A percentile compares a stretch with the other conserved stretches of the same genome.
Evolutionary conservation across 2,797 vertebrate genomes (phyloP).

Genomic region (Characodon lateralis): DNA sequence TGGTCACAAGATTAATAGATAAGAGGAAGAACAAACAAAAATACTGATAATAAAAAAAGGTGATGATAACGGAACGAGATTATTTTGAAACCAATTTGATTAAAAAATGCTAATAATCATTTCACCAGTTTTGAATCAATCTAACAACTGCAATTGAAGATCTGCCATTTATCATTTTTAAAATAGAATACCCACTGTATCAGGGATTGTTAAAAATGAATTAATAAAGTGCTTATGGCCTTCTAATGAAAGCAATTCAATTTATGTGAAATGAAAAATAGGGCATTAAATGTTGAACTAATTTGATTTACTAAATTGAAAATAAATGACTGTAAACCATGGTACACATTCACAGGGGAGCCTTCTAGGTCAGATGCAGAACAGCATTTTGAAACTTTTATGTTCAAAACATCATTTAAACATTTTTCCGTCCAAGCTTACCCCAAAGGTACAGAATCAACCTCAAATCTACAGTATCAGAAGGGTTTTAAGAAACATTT

Average conservation of each 20-base stretch:
- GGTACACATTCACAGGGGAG: background rate
- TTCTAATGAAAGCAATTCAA: background rate
- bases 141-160: background rate
- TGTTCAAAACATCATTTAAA: background rate
- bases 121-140: background rate
- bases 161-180: background rate
- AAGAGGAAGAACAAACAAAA: background rate
- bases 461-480: background rate
- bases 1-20: slow-evolving; percentile 20
- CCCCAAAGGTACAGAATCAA: background rate
- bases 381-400: background rate
- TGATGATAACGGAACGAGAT: background rate
- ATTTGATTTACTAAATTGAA: background rate
- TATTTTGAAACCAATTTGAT: background rate
- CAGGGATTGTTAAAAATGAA: background rate
- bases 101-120: background rate
- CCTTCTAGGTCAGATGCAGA: background rate
- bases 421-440: background rate
- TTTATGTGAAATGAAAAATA: background rate
- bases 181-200: background rate
- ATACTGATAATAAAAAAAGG: background rate
- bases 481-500: background rate
- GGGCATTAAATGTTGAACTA: background rate
- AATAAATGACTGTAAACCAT: background rate
- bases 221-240: background rate